These are phyloP conservation scores for Patella depressa DNA, from an alignment of 2,888 invertebrate genomes.

Conservation along the genomic window DNA sequence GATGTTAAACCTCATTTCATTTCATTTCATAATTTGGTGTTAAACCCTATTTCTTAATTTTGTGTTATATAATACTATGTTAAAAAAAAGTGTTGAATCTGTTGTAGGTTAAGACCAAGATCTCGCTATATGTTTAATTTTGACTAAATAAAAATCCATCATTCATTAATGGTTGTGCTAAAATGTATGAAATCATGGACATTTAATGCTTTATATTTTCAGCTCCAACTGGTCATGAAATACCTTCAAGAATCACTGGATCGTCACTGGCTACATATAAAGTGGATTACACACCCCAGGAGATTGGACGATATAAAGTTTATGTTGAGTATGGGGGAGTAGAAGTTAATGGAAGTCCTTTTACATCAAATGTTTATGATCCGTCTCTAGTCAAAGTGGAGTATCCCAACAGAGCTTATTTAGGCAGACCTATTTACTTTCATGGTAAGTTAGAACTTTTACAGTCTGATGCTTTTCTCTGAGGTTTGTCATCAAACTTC, in stretches of 20 bases:
- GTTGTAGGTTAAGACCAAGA: too few relatives aligned
- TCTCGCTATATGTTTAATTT: too few relatives aligned
- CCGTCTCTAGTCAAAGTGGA: conserved; percentile 84
- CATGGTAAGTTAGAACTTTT: conserved; percentile 38
- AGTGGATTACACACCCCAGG: conserved; percentile 83
- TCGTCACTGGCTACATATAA: conserved; percentile 34
- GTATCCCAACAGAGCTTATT: conserved; percentile 63
- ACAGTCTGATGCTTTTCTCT: too few relatives aligned
- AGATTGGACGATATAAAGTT: conserved; percentile 87
- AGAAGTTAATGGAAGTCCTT: conserved; percentile 91
- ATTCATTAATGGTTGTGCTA: too few relatives aligned
- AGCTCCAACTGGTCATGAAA: conserved; percentile 85
- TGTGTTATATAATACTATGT: too few relatives aligned
- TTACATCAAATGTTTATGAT: conserved; percentile 94
- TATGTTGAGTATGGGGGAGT: conserved; percentile 93
- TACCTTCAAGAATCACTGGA: conserved; percentile 83
- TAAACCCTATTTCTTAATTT: too few relatives aligned
- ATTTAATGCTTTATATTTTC: conserved; percentile 23
- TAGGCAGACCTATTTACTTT: conserved; percentile 54
- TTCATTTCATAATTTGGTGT: too few relatives aligned
- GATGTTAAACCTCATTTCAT: too few relatives aligned
- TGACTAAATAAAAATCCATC: too few relatives aligned
- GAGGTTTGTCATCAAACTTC: too few relatives aligned
- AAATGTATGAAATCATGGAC: too few relatives aligned
- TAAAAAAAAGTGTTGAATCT: too few relatives aligned